Conservation (phyloP, 1,140 invertebrate species). For the Metaphire vulgaris region DNA sequence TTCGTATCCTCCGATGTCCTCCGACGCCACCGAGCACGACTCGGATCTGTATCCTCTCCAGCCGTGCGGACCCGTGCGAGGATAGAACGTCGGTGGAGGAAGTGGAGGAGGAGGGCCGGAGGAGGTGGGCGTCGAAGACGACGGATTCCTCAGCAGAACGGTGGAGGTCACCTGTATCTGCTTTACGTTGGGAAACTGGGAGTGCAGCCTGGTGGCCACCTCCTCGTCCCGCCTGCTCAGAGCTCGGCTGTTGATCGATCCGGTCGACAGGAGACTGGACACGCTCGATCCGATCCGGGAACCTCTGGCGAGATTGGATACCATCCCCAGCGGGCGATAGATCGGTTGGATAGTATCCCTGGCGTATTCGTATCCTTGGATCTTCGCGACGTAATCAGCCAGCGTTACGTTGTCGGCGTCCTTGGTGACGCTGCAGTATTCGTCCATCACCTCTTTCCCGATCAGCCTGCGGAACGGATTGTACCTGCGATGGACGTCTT, state of each 20-base stretch:
- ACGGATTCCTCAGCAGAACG: not conserved
- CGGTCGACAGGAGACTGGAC: not conserved
- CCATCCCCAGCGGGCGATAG: constrained; percentile 20
- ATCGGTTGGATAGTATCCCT: constrained; percentile 15
- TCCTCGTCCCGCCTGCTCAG: not conserved
- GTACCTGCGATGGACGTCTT: constrained; percentile 13
- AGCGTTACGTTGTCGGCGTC: not conserved
- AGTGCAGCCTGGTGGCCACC: not conserved
- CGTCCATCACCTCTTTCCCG: constrained; percentile 16
- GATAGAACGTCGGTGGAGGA: no score
- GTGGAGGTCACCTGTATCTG: not conserved
- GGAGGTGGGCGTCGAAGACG: no score
- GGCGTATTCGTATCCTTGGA: not conserved
- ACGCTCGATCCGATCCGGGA: not conserved
- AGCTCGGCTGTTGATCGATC: not conserved
- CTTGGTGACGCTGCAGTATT: not conserved
- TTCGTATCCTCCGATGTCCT: no score
- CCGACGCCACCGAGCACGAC: no score
- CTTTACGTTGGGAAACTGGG: not conserved
- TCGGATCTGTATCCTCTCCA: no score
- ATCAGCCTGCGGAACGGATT: constrained; percentile 18
- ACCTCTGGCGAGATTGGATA: not conserved
- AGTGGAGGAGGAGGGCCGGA: no score
- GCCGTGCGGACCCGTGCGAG: no score
- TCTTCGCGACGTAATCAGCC: not conserved